These are phyloP conservation scores for Anser brachyrhynchus DNA, from an alignment of 2,113 vertebrate species.

Conservation along the genomic window DNA sequence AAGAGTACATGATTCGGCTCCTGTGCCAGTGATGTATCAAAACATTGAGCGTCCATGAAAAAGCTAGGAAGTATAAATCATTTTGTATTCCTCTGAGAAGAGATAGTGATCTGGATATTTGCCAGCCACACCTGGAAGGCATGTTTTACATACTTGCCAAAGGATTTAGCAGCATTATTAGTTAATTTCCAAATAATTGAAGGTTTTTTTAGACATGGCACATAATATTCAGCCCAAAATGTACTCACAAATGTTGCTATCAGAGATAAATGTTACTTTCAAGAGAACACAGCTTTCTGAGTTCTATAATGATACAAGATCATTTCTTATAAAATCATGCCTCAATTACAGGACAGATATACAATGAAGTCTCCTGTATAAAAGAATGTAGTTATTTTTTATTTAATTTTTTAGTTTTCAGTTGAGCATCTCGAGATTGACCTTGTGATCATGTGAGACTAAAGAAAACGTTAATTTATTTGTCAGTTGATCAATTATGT, in stretches of 20 bases:
- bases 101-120: neutral
- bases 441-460: fast-evolving
- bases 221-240: neutral
- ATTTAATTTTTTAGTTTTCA: neutral
- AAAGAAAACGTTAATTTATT: neutral
- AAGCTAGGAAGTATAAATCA: neutral
- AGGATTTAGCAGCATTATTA: neutral
- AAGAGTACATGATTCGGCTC: neutral
- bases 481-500: neutral
- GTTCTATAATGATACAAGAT: neutral
- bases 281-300: neutral
- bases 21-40: neutral
- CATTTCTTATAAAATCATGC: neutral
- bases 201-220: neutral
- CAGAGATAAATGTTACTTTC: neutral
- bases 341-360: neutral
- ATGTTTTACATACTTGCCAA: neutral
- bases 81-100: neutral
- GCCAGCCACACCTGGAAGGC: neutral
- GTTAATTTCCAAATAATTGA: neutral
- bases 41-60: neutral
- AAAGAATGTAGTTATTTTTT: neutral
- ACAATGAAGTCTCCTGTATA: neutral
- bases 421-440: neutral
- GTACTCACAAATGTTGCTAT: neutral